These are phyloP conservation scores for Brachystomella parvula DNA, from an alignment of 1,140 invertebrate genomes.

Conservation along the genomic window DNA sequence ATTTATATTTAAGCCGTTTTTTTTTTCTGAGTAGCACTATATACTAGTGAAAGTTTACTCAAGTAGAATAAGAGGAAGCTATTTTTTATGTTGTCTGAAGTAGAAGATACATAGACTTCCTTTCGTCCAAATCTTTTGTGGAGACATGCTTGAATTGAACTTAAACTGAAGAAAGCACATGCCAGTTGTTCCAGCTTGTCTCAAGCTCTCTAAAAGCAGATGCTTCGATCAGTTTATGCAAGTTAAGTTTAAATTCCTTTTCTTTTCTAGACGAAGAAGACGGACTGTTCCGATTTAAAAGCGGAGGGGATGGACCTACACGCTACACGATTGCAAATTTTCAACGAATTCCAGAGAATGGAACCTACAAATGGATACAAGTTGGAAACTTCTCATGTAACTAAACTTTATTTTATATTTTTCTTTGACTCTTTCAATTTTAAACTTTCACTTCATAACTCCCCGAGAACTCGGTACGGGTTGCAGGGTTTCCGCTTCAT, in stretches of 20 bases:
- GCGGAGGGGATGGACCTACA: constrained; percentile 47
- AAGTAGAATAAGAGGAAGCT: too few species aligned
- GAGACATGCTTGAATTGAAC: too few species aligned
- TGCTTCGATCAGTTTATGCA: too few species aligned
- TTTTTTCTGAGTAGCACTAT: too few species aligned
- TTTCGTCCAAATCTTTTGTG: too few species aligned
- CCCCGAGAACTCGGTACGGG: background rate
- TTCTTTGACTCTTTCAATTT: background rate
- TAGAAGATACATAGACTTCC: too few species aligned
- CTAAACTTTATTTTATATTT: constrained; percentile 30
- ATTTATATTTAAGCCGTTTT: too few species aligned
- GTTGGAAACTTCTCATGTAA: constrained; percentile 51
- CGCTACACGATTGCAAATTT: constrained; percentile 53
- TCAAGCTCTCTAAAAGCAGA: too few species aligned
- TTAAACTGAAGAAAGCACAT: too few species aligned
- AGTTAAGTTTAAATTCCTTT: background rate
- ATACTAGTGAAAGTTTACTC: too few species aligned
- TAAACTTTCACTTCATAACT: background rate
- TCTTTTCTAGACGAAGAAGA: constrained; percentile 46
- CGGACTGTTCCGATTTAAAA: constrained; percentile 45
- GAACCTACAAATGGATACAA: constrained; percentile 44
- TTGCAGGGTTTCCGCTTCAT: background rate
- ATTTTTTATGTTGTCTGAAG: too few species aligned
- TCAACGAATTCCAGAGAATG: constrained; percentile 41
- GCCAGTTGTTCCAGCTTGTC: too few species aligned